These are phyloP conservation scores for Rotaria socialis DNA, from an alignment of 2,888 invertebrate species.

Conservation along the genomic window DNA sequence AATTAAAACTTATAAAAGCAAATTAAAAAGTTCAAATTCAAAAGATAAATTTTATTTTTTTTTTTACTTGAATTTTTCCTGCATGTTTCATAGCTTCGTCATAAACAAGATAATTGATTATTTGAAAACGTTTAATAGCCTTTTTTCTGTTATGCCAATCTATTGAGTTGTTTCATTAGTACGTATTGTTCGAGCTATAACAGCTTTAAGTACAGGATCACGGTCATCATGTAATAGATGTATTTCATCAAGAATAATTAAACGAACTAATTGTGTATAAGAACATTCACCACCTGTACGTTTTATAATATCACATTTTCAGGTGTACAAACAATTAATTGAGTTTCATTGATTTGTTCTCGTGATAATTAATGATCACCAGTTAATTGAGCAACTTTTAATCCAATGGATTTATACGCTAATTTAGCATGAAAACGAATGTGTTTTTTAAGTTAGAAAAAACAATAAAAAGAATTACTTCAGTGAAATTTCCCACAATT, in stretches of 20 bases:
- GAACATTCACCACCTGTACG: constrained; percentile 95
- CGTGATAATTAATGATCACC: constrained; percentile 93
- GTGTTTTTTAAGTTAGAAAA: too few relatives aligned
- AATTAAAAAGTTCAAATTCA: too few relatives aligned
- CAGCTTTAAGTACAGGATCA: constrained; percentile 89
- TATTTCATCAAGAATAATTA: constrained; percentile 94
- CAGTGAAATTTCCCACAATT: constrained; percentile 93
- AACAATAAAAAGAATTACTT: constrained; percentile 55
- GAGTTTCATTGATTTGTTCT: constrained; percentile 93
- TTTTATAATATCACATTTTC: constrained; percentile 99
- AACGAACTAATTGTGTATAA: constrained; percentile 86
- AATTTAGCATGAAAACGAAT: background rate
- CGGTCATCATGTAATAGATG: constrained; percentile 95
- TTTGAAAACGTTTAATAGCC: constrained; percentile 86
- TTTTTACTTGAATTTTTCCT: constrained; percentile 78
- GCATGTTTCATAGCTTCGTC: constrained; percentile 99
- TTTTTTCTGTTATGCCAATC: constrained; percentile 97
- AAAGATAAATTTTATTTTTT: constrained; percentile 67
- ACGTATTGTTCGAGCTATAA: constrained; percentile 72
- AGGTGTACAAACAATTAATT: constrained; percentile 95
- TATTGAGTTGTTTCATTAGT: constrained; percentile 83
- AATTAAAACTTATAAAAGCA: constrained; percentile 71
- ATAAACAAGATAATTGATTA: constrained; percentile 98
- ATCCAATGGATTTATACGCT: constrained; percentile 73
- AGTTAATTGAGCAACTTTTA: constrained; percentile 90